phyloP scores from a whole-genome alignment of 2,888 invertebrate genomes.

The Drosophila macrospina region DNA sequence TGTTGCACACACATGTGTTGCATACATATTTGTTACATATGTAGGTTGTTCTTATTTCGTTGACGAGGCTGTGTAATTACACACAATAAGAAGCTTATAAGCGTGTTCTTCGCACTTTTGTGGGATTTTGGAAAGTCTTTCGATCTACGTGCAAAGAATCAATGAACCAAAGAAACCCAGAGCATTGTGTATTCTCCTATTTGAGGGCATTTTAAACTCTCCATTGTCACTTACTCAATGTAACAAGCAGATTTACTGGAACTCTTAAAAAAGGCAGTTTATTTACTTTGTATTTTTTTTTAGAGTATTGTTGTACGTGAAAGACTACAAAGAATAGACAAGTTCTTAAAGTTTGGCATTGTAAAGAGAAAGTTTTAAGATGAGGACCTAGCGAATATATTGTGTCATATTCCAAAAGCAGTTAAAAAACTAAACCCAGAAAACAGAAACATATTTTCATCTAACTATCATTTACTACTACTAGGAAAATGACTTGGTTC shows the following conservation, averaged over 20 bases:
- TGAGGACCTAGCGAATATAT: background rate
- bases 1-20: too few species aligned
- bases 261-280: constrained; percentile 16
- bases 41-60: too few species aligned
- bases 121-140: constrained; percentile 8
- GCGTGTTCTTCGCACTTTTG: background rate
- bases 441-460: background rate
- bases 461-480: too few species aligned
- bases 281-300: constrained; percentile 17
- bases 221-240: constrained; percentile 35
- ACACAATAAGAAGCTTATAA: background rate
- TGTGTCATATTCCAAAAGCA: background rate
- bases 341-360: constrained; percentile 27
- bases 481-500: too few species aligned
- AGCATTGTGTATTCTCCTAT: constrained; percentile 3
- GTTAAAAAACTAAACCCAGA: background rate
- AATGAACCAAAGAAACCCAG: background rate
- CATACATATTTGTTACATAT: too few species aligned
- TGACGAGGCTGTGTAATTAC: background rate
- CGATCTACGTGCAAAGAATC: background rate
- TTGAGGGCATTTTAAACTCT: constrained; percentile 29
- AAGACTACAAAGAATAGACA: constrained; percentile 12
- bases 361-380: constrained; percentile 50
- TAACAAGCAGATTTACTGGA: constrained; percentile 15
- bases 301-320: constrained; percentile 18